Base-by-base conservation (phyloP, 2,113 vertebrate species). In the Natator depressus region DNA sequence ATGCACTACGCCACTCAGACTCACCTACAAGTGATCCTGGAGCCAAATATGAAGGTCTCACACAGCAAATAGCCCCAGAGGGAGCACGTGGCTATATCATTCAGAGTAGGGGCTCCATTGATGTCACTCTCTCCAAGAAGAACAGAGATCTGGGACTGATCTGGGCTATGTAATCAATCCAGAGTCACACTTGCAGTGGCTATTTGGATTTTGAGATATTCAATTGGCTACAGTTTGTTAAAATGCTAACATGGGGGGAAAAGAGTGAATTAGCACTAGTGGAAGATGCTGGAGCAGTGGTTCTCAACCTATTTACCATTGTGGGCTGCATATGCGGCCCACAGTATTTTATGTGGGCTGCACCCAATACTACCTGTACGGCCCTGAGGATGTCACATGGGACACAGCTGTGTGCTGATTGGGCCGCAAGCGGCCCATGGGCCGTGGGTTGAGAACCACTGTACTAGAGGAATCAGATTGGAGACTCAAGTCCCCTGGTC, bases 1-100 rank as follows among this genome's bases (percentile, higher is more conserved):
- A 49, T 88, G 38, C 1, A 35, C 2, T 24, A 78, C 12, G 2
- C 10, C 3, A 0, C 5, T 19, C 13, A 12, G 29, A 27, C 2
- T 65, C 65, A 4, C 53, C 75, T 17, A 3, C 8, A 1, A 47
- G 42, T 29, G 69, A 5, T 0, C 0, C 42, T 79, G 76, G 14
- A n/a, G 31, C 24, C 24, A 57, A 2, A 24, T 2, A 5, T 0
- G 0, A 42, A 17, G 53, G 50, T 50, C 12, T 29, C 78, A 75
- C 16, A 46, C 53, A 85, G 78, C 11, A 19, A 54, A 59, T 76
- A 19, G 59, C 78, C 82, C 75, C 49, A 51, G 42, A 25, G 8
- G n/a, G n/a, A 89, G 20, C 16, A 22, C 46, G 46, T 10, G 5
- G 4, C 53, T 78, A 27, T 87, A 46, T 10, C 22, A 12, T 54